These are phyloP conservation scores for Trochalopteron elliotii DNA, from an alignment of 2,113 vertebrate species.

Conservation along the genomic window DNA sequence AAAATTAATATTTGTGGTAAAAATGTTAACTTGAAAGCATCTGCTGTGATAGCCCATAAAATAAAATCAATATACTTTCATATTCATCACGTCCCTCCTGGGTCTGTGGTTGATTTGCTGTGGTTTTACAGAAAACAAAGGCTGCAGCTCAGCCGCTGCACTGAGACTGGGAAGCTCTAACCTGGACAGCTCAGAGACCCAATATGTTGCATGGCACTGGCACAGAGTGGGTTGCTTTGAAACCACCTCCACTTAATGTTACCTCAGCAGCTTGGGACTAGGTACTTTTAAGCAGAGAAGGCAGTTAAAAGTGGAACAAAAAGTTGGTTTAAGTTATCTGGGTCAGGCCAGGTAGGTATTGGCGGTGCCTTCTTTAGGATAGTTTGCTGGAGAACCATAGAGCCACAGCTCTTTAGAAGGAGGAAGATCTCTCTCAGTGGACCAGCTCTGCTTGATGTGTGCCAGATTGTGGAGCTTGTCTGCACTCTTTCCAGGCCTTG, in stretches of 20 bases:
- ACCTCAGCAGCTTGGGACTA: neutral
- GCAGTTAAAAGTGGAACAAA: neutral
- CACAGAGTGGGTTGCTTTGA: neutral
- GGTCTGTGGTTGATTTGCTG: neutral
- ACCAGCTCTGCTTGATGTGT: neutral
- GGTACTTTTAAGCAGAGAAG: neutral
- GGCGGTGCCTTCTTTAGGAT: neutral
- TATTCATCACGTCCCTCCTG: neutral
- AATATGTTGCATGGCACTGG: neutral
- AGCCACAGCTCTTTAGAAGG: neutral
- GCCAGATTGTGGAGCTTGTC: neutral
- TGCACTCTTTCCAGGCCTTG: neutral
- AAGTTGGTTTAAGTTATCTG: neutral
- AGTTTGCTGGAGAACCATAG: neutral
- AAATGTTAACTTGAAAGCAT: neutral
- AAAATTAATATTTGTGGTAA: constrained; percentile 26
- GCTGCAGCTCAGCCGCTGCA: rapidly evolving
- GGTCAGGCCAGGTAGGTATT: neutral
- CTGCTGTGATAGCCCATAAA: neutral
- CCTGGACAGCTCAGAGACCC: neutral
- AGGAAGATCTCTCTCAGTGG: neutral
- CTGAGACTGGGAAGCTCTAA: neutral
- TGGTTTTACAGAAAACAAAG: neutral
- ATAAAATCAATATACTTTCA: constrained; percentile 22
- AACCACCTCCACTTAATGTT: neutral